These are phyloP conservation scores for Hemibagrus wyckioides DNA, from an alignment of 2,113 vertebrate species.

Conservation along the genomic window DNA sequence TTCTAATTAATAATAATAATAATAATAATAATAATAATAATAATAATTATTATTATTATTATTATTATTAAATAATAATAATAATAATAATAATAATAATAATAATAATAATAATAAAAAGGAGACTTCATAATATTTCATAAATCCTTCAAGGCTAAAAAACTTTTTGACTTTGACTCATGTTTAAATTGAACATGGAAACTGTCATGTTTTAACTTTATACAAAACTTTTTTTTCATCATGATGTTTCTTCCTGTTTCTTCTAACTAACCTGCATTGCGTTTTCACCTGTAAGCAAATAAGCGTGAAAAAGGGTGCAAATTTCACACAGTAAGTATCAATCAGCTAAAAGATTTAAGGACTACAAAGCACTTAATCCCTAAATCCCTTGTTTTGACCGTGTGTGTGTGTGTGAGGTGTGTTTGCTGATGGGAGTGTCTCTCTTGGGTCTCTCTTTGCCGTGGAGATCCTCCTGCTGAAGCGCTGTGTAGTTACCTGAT, in stretches of 20 bases:
- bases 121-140: not conserved
- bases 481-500: conserved; percentile 69
- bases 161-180: too few species aligned
- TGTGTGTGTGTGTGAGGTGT: conserved; percentile 10
- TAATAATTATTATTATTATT: too few species aligned
- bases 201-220: not conserved
- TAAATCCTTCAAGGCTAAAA: not conserved
- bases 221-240: not conserved
- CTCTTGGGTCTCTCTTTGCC: conserved; percentile 52
- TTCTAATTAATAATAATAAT: not conserved
- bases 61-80: too few species aligned
- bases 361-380: not conserved
- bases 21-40: not conserved
- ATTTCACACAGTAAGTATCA: not conserved
- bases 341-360: not conserved
- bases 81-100: not conserved
- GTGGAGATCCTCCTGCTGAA: conserved; percentile 57
- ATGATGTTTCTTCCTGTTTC: not conserved
- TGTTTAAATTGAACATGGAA: not conserved
- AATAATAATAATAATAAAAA: not conserved
- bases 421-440: not conserved
- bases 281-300: not conserved
- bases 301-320: not conserved
- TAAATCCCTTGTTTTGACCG: not conserved
- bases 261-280: not conserved